phyloP scores from a whole-genome alignment of 2,113 vertebrate species.

The Chaetops frenatus region DNA sequence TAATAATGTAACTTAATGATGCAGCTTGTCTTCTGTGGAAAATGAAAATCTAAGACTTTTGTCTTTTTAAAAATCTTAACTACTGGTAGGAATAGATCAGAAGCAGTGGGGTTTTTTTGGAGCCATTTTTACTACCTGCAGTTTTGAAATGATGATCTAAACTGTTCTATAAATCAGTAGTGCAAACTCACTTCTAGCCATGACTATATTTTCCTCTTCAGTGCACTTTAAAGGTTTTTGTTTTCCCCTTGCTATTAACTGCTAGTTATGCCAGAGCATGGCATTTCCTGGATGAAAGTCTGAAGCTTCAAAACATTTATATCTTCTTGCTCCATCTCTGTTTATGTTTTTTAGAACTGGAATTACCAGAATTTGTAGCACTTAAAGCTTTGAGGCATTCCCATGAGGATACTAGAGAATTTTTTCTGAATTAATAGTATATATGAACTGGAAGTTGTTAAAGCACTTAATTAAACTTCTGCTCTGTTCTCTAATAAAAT shows the following conservation, averaged over 20 bases:
- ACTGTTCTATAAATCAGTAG: neutral
- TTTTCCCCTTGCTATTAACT: neutral
- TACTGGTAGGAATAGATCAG: neutral
- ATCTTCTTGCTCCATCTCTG: neutral
- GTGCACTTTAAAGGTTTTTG: neutral
- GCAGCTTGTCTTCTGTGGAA: neutral
- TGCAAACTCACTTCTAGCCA: neutral
- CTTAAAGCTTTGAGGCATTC: neutral
- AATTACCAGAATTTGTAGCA: neutral
- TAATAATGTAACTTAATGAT: neutral
- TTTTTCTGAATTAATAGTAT: neutral
- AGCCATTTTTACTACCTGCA: neutral
- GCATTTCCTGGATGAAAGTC: neutral
- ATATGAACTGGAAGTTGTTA: neutral
- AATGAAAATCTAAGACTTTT: neutral
- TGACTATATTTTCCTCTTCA: neutral
- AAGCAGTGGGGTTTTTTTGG: neutral
- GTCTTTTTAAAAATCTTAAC: neutral
- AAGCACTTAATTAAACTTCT: neutral
- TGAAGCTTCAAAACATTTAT: neutral
- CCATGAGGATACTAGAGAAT: neutral
- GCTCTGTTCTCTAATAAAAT: neutral
- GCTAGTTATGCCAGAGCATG: neutral
- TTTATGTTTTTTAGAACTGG: neutral
- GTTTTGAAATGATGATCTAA: neutral